phyloP scores from a whole-genome alignment of 2,113 vertebrate species.

The Todiramphus chloris region DNA sequence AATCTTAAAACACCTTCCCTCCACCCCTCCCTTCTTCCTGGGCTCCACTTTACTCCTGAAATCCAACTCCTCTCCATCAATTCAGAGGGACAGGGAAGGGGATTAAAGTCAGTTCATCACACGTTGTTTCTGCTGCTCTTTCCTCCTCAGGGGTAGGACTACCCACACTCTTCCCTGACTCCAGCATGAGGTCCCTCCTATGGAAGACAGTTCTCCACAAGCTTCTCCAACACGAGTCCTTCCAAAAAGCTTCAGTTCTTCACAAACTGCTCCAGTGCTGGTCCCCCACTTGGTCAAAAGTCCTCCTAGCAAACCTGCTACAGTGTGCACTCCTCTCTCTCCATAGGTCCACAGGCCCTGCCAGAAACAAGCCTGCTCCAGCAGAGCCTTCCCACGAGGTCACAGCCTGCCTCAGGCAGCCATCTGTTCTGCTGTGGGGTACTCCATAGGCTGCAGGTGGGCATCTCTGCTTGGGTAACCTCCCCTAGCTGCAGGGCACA shows the following conservation, averaged over 20 bases:
- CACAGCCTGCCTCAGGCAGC: neutral
- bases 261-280: neutral
- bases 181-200: neutral
- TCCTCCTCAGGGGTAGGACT: neutral
- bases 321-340: neutral
- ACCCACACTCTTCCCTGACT: neutral
- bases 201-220: too few species aligned
- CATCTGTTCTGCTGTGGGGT: neutral
- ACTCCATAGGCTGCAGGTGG: neutral
- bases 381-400: neutral
- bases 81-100: neutral
- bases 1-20: neutral
- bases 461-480: neutral
- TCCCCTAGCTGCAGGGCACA: neutral
- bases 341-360: neutral
- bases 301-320: neutral
- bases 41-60: neutral
- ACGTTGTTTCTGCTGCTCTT: neutral
- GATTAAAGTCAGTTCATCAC: neutral
- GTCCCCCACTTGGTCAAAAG: neutral
- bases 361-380: neutral
- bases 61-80: neutral
- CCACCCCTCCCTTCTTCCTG: neutral
- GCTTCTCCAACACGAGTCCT: too few species aligned
- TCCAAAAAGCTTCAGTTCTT: neutral